Evolutionary conservation across 30 jellyfish, hydroid and myxozoan genomes (phyloP).

Genomic region (Cassiopea xamachana): DNA sequence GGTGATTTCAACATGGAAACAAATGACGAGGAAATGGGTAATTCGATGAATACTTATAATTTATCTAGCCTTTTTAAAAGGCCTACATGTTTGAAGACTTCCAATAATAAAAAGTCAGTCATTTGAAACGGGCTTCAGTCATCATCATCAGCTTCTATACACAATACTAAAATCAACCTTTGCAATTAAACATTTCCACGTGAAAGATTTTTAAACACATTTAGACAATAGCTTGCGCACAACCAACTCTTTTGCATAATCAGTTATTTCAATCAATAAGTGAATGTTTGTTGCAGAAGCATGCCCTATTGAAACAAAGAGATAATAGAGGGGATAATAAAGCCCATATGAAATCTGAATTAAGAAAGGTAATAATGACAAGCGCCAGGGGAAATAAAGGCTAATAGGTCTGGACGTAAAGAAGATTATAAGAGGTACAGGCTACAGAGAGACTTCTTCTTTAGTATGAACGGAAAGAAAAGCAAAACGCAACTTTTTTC

Average conservation of each 20-base stretch:
- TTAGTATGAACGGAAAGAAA: background rate
- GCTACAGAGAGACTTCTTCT: background rate
- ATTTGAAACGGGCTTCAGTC: slow-evolving; percentile 73
- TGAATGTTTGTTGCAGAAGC: background rate
- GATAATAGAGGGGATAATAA: background rate
- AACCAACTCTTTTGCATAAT: background rate
- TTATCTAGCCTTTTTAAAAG: slow-evolving; percentile 6
- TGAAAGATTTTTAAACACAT: background rate
- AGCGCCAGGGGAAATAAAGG: background rate
- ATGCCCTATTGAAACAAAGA: background rate
- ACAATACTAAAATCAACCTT: slow-evolving; percentile 51
- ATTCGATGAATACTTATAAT: background rate
- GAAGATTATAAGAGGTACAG: background rate
- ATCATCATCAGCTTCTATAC: slow-evolving; percentile 58
- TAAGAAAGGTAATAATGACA: background rate
- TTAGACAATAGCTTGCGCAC: background rate
- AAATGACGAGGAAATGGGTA: background rate
- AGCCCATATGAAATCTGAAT: background rate
- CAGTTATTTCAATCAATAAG: slow-evolving; percentile 1
- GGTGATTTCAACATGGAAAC: slow-evolving; percentile 4
- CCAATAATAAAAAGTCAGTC: slow-evolving; percentile 32
- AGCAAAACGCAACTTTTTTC: background rate
- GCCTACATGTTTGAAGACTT: slow-evolving; percentile 24
- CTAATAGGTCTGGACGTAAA: background rate
- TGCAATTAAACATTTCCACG: background rate